phyloP scores from a whole-genome alignment of 2,797 vertebrate species.

The Sebastolobus alascanus region DNA sequence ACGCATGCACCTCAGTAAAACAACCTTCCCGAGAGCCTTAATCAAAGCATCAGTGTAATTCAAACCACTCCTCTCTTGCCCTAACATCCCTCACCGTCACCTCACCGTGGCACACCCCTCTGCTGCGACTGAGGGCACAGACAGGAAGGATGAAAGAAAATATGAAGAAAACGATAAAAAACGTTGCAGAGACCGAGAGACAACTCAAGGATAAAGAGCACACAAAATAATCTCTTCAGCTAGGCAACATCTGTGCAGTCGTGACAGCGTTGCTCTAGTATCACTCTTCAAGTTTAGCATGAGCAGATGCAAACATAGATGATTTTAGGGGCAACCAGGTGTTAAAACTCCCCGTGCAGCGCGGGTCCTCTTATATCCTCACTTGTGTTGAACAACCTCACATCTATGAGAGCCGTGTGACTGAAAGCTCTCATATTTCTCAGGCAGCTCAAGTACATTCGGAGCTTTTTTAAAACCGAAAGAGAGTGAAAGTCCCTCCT shows the following conservation, averaged over 20 bases:
- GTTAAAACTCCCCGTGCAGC: slow-evolving; percentile 36
- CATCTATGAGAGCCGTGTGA: slow-evolving; percentile 33
- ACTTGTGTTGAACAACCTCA: slow-evolving; percentile 28
- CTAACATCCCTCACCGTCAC: slow-evolving; percentile 54
- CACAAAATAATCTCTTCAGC: slow-evolving; percentile 15
- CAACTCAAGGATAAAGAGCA: slow-evolving; percentile 14
- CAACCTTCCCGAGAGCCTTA: slow-evolving; percentile 65
- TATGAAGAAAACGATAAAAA: neutral
- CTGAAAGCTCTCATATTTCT: slow-evolving; percentile 61
- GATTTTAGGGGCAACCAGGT: slow-evolving; percentile 48
- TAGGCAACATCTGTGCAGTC: slow-evolving; percentile 1
- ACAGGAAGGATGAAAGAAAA: slow-evolving; percentile 26
- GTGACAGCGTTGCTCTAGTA: slow-evolving; percentile 6
- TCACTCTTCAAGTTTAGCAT: slow-evolving; percentile 11
- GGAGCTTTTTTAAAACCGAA: slow-evolving; percentile 50
- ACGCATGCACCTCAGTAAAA: slow-evolving; percentile 39
- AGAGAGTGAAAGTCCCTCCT: slow-evolving; percentile 66
- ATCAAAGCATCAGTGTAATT: slow-evolving; percentile 73
- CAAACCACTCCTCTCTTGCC: slow-evolving; percentile 60
- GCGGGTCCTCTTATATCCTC: slow-evolving; percentile 38
- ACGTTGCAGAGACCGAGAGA: slow-evolving; percentile 4
- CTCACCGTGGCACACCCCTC: slow-evolving; percentile 15
- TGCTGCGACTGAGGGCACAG: slow-evolving; percentile 28
- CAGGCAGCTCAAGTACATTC: slow-evolving; percentile 62
- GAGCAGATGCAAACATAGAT: slow-evolving; percentile 42